Percentiles rank a stretch among this genome's conserved stretches.
Evolutionary conservation across 2,113 vertebrate species (phyloP).

Genomic region (Pseudopodoces humilis): DNA sequence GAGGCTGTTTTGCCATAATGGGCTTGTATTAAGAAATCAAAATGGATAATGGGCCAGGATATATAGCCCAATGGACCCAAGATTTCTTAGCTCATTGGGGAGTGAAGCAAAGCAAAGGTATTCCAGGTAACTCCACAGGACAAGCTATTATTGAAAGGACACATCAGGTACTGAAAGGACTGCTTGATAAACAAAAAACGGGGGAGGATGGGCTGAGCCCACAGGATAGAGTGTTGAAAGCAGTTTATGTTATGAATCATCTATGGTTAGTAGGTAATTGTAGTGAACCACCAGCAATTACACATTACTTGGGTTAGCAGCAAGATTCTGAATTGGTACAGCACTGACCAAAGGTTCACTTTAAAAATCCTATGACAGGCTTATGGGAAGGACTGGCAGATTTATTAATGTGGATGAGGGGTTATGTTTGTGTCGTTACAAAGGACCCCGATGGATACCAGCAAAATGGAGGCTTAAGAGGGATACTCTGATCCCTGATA

Average conservation of each 20-base stretch:
- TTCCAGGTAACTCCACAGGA: neutral
- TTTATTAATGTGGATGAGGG: neutral
- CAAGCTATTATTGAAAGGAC: neutral
- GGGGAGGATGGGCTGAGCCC: neutral
- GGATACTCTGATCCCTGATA: no score
- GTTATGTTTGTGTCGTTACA: neutral
- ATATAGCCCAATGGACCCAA: accelerated
- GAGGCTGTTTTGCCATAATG: no score
- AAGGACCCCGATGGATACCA: neutral
- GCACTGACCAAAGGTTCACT: neutral
- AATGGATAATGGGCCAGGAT: neutral
- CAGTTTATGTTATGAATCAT: neutral
- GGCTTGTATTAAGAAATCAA: neutral
- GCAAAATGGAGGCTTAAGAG: neutral
- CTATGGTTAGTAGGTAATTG: neutral
- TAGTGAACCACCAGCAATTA: neutral
- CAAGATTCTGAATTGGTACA: neutral
- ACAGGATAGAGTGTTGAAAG: neutral
- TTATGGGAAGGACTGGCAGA: neutral
- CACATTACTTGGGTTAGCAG: neutral
- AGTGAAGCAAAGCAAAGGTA: neutral
- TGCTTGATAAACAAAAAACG: neutral
- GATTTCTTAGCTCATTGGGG: neutral
- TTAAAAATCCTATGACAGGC: neutral
- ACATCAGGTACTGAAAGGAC: neutral